Evolutionary conservation across 2,113 vertebrate species (phyloP).

Genomic region (Neomonachus schauinslandi): DNA sequence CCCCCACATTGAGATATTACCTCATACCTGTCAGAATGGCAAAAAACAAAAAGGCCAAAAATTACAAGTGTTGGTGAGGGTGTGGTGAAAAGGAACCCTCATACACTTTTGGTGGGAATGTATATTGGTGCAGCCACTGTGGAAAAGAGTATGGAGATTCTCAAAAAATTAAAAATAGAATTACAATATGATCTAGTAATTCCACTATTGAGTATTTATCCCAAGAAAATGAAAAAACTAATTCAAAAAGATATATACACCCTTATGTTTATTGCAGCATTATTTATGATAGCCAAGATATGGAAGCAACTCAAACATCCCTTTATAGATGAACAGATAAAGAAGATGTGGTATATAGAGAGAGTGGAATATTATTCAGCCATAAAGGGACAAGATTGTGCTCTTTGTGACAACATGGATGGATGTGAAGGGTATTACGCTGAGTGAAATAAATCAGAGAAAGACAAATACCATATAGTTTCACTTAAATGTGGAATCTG

Average conservation of each 20-base stretch:
- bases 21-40: not conserved
- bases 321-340: not conserved
- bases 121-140: not conserved
- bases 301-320: not conserved
- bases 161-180: not conserved
- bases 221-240: not conserved
- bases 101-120: not conserved
- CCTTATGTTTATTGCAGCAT: not conserved
- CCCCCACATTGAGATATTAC: not conserved
- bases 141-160: not conserved
- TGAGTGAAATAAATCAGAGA: not conserved
- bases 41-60: not conserved
- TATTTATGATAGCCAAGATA: not conserved
- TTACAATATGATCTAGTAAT: not conserved
- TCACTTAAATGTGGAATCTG: not conserved
- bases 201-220: not conserved
- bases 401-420: not conserved
- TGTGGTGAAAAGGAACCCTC: not conserved
- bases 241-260: not conserved
- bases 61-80: not conserved
- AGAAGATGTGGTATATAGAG: not conserved
- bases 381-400: not conserved
- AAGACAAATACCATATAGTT: not conserved
- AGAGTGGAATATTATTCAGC: not conserved
- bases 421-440: not conserved